A percentile compares a stretch with the other conserved stretches of the same genome.
phyloP scores from a whole-genome alignment of 1,140 invertebrate species.

The Drosophila ambigua region DNA sequence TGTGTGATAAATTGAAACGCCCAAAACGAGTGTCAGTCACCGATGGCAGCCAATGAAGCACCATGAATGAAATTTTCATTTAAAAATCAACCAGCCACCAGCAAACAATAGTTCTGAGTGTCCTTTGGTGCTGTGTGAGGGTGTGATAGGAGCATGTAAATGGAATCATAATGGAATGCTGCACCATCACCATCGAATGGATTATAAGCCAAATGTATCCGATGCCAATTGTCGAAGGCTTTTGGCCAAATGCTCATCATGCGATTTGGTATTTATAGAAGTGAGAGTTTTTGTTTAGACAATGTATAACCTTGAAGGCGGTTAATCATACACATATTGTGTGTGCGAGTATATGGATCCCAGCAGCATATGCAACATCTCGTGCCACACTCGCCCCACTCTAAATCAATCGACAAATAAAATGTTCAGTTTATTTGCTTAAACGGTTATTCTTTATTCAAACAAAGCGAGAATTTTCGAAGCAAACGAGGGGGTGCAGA shows the following conservation, averaged over 20 bases:
- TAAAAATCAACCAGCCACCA: slow-evolving; percentile 17
- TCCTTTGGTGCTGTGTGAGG: slow-evolving; percentile 32
- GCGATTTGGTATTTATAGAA: slow-evolving; percentile 20
- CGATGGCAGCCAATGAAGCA: slow-evolving; percentile 57
- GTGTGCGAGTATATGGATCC: not conserved
- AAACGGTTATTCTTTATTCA: slow-evolving; percentile 60
- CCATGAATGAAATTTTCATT: slow-evolving; percentile 57
- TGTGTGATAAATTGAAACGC: slow-evolving; percentile 68
- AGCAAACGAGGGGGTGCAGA: not conserved
- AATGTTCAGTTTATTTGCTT: slow-evolving; percentile 62
- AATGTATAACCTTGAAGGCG: slow-evolving; percentile 39
- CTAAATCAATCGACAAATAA: slow-evolving; percentile 74
- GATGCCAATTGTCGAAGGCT: not conserved
- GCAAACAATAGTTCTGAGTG: slow-evolving; percentile 29
- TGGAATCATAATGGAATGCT: slow-evolving; percentile 71
- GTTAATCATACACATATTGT: slow-evolving; percentile 43
- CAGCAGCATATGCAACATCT: slow-evolving; percentile 66
- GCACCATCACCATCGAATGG: not conserved
- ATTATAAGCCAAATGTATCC: not conserved
- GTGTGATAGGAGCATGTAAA: slow-evolving; percentile 26
- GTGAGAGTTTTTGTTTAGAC: slow-evolving; percentile 25
- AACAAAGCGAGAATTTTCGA: slow-evolving; percentile 21
- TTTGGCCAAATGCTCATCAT: slow-evolving; percentile 22
- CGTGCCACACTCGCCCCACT: slow-evolving; percentile 57
- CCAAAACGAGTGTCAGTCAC: slow-evolving; percentile 57